Percentiles rank a stretch among this genome's conserved stretches.
Conservation (phyloP, 2,888 invertebrate species). For the Dryobotodes eremita region DNA sequence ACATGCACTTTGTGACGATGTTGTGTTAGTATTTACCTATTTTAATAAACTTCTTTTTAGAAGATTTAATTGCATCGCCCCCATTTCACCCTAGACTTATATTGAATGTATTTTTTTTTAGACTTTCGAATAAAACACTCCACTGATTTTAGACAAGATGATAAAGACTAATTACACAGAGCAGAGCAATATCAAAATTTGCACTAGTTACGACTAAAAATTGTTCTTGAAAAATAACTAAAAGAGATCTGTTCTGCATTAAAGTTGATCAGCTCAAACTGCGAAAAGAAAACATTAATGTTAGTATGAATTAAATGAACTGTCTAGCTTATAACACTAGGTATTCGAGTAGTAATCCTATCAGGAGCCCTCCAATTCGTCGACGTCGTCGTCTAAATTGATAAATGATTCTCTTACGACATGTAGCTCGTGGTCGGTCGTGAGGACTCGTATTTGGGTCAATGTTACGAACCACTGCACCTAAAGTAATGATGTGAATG, state of each 20-base stretch:
- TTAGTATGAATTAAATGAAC: background rate
- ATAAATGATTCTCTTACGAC: slow-evolving; percentile 75
- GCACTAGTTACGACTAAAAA: slow-evolving; percentile 83
- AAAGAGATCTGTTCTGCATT: slow-evolving; percentile 87
- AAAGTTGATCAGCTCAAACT: slow-evolving; percentile 74
- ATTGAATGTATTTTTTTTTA: slow-evolving; percentile 53
- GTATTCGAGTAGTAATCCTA: slow-evolving; percentile 28
- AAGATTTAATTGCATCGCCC: slow-evolving; percentile 66
- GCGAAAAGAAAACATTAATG: slow-evolving; percentile 57
- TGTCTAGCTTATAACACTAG: slow-evolving; percentile 7
- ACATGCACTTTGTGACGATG: slow-evolving; percentile 35
- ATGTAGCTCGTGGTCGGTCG: slow-evolving; percentile 60
- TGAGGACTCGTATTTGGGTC: slow-evolving; percentile 72
- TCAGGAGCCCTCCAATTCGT: slow-evolving; percentile 55
- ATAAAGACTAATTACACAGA: slow-evolving; percentile 77
- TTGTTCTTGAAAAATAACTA: slow-evolving; percentile 83
- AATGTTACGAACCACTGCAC: slow-evolving; percentile 70
- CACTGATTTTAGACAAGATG: slow-evolving; percentile 72
- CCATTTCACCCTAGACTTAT: slow-evolving; percentile 47
- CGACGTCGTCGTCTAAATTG: slow-evolving; percentile 74
- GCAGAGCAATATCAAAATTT: slow-evolving; percentile 82
- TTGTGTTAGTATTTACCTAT: slow-evolving; percentile 22
- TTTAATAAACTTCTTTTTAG: slow-evolving; percentile 35
- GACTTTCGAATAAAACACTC: slow-evolving; percentile 59
- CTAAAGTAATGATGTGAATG: slow-evolving; percentile 6